These are phyloP conservation scores for Typhlomys cinereus DNA, from an alignment of 2,113 vertebrate genomes.

Conservation along the genomic window DNA sequence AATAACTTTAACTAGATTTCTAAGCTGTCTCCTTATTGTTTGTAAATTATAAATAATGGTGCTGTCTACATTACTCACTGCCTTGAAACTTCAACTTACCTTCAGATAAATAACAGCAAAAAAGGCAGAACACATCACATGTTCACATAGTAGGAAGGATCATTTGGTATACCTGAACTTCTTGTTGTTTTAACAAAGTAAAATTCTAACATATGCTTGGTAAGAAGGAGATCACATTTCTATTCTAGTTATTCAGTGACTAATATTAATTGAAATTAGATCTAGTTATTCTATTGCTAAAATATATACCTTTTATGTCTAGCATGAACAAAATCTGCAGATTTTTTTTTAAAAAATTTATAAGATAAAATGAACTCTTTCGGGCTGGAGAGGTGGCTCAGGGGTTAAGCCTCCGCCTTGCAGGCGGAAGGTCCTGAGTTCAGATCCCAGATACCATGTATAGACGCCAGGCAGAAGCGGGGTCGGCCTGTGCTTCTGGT, in stretches of 20 bases:
- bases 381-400: too few relatives aligned
- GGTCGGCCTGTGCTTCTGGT: too few relatives aligned
- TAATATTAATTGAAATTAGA: neutral
- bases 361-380: too few relatives aligned
- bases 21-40: neutral
- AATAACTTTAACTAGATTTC: neutral
- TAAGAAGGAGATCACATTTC: neutral
- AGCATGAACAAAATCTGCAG: neutral
- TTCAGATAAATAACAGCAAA: constrained; percentile 13
- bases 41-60: neutral
- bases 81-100: neutral
- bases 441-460: too few relatives aligned
- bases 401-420: too few relatives aligned
- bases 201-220: neutral
- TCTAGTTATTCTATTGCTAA: neutral
- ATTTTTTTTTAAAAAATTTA: too few relatives aligned
- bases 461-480: too few relatives aligned
- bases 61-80: neutral
- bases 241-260: neutral
- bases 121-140: too few relatives aligned
- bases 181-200: neutral
- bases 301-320: neutral
- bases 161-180: neutral
- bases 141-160: neutral
- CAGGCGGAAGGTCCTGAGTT: too few relatives aligned